These are phyloP conservation scores for Phyllotis vaccarum DNA, from an alignment of 2,797 vertebrate genomes.

Conservation along the genomic window DNA sequence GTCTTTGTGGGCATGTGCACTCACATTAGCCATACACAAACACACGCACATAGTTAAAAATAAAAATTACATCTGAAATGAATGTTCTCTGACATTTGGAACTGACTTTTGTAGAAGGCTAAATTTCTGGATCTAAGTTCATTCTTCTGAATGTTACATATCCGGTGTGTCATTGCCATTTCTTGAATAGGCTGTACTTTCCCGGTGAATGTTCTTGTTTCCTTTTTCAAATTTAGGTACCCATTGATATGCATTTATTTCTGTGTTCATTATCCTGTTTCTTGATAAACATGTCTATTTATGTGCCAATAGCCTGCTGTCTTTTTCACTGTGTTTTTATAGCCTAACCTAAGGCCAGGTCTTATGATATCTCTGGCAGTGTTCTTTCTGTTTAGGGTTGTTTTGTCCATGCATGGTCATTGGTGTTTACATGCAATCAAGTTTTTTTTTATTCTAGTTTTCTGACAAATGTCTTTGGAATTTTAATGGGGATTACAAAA, in stretches of 20 bases:
- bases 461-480: not conserved
- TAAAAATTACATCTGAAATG: not conserved
- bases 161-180: not conserved
- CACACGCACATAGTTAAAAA: not conserved
- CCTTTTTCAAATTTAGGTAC: not conserved
- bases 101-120: not conserved
- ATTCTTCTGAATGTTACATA: not conserved
- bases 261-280: not conserved
- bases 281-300: not conserved
- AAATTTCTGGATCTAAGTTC: not conserved
- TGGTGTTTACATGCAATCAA: not conserved
- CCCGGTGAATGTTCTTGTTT: not conserved
- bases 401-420: not conserved
- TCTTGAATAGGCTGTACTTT: not conserved
- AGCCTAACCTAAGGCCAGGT: too few species aligned
- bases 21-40: not conserved
- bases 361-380: not conserved
- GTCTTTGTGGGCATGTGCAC: not conserved
- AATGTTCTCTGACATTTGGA: not conserved
- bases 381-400: not conserved
- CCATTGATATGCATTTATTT: not conserved
- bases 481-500: not conserved
- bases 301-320: not conserved
- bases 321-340: not conserved
- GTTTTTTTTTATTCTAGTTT: not conserved